A percentile compares a stretch with the other conserved stretches of the same genome.
Evolutionary conservation across 1,140 invertebrate genomes (phyloP).

Genomic region (Zeugodacus cucurbitae): DNA sequence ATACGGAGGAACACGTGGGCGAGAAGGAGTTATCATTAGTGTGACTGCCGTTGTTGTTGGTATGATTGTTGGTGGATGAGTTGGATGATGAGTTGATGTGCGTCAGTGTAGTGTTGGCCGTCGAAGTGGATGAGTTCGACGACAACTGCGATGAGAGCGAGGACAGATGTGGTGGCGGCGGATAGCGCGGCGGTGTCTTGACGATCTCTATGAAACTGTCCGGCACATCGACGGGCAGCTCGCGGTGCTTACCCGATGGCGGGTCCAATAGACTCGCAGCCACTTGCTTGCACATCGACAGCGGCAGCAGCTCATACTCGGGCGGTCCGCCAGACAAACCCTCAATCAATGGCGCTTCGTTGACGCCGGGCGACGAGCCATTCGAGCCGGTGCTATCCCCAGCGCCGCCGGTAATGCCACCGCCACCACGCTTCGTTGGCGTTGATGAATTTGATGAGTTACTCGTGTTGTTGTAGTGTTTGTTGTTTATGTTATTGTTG

Average conservation of each 20-base stretch:
- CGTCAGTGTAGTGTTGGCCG: constrained; percentile 62
- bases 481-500: constrained; percentile 15
- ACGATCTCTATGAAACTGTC: constrained; percentile 79
- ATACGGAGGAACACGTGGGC: not conserved
- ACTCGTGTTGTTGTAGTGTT: not conserved
- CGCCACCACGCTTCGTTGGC: not conserved
- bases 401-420: not conserved
- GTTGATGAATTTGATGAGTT: constrained; percentile 20
- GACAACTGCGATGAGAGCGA: constrained; percentile 59
- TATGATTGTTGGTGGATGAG: constrained; percentile 36
- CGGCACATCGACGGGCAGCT: constrained; percentile 81
- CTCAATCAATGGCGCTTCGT: constrained; percentile 24
- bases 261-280: constrained; percentile 49
- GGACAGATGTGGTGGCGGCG: constrained; percentile 68
- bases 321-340: constrained; percentile 48
- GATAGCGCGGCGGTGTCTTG: constrained; percentile 80
- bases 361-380: constrained; percentile 49
- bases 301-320: constrained; percentile 63
- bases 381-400: constrained; percentile 50
- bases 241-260: constrained; percentile 68
- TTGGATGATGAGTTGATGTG: constrained; percentile 41
- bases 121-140: constrained; percentile 55
- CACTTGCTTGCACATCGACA: constrained; percentile 62
- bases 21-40: constrained; percentile 29
- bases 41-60: constrained; percentile 5